Percentiles rank a stretch among this genome's conserved stretches.
Evolutionary conservation across 2,113 vertebrate species (phyloP).

Genomic region (Marmota flaviventris): DNA sequence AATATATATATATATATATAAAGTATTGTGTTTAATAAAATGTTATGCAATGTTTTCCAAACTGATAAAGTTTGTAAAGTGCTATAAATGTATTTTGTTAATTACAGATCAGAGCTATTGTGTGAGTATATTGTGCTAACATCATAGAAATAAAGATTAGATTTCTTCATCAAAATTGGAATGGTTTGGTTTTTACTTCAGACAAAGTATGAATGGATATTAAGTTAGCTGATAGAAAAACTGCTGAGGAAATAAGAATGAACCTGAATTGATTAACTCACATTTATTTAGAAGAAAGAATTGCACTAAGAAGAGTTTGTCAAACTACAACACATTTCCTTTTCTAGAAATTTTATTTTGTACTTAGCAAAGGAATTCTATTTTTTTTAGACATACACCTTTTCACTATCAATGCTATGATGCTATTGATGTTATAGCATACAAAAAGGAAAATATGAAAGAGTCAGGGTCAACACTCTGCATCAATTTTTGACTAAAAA

Average conservation of each 20-base stretch:
- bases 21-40: slow-evolving; percentile 93
- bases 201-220: not conserved
- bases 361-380: not conserved
- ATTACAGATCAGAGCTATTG: slow-evolving; percentile 90
- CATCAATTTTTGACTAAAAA: slow-evolving; percentile 13
- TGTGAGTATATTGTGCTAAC: slow-evolving; percentile 93
- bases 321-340: not conserved
- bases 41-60: slow-evolving; percentile 92
- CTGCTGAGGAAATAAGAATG: not conserved
- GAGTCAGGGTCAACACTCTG: not conserved
- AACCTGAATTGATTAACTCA: not conserved
- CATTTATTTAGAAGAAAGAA: not conserved
- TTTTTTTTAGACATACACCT: not conserved
- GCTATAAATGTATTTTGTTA: slow-evolving; percentile 94
- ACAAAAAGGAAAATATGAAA: slow-evolving; percentile 15
- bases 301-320: not conserved
- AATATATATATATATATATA: slow-evolving; percentile 84
- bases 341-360: not conserved
- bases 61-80: slow-evolving; percentile 92
- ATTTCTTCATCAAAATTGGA: slow-evolving; percentile 86
- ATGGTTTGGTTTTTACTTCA: slow-evolving; percentile 64
- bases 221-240: not conserved
- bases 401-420: not conserved
- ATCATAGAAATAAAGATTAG: slow-evolving; percentile 92
- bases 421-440: not conserved